These are phyloP conservation scores for Nemurella pictetii DNA, from an alignment of 2,888 invertebrate genomes.

Conservation along the genomic window DNA sequence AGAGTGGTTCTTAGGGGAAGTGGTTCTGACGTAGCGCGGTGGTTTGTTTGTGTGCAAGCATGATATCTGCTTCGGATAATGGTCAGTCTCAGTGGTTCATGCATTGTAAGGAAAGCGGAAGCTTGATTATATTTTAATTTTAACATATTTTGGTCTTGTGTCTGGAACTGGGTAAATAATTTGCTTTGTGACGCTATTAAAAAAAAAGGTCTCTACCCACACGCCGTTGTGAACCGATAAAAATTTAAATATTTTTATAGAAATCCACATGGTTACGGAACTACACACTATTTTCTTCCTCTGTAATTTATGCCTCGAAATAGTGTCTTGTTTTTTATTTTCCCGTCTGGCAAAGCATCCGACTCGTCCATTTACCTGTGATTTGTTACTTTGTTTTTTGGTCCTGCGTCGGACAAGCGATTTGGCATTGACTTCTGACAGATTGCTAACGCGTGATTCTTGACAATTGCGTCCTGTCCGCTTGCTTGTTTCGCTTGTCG, in stretches of 20 bases:
- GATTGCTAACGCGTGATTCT: not conserved
- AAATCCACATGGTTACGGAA: too few species aligned
- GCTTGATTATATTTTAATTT: not conserved
- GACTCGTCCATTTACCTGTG: not conserved
- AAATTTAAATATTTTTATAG: too few species aligned
- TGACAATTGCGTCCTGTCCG: not conserved
- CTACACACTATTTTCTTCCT: too few species aligned
- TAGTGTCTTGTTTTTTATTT: too few species aligned
- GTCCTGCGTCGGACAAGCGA: not conserved
- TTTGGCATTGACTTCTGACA: not conserved
- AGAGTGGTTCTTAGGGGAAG: not conserved
- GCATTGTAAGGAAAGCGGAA: constrained; percentile 14
- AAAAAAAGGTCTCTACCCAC: too few species aligned
- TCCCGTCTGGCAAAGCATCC: too few species aligned
- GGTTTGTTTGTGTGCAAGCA: not conserved
- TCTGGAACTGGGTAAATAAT: too few species aligned
- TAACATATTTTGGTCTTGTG: too few species aligned
- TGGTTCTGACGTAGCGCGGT: not conserved
- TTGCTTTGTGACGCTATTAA: too few species aligned
- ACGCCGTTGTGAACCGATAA: too few species aligned
- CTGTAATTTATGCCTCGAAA: too few species aligned
- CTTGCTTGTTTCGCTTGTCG: not conserved
- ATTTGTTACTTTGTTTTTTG: not conserved
- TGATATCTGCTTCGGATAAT: constrained; percentile 37
- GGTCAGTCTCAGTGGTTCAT: constrained; percentile 37